Base-by-base conservation (phyloP, 2,113 vertebrate genomes). In the Gymnarchus niloticus region DNA sequence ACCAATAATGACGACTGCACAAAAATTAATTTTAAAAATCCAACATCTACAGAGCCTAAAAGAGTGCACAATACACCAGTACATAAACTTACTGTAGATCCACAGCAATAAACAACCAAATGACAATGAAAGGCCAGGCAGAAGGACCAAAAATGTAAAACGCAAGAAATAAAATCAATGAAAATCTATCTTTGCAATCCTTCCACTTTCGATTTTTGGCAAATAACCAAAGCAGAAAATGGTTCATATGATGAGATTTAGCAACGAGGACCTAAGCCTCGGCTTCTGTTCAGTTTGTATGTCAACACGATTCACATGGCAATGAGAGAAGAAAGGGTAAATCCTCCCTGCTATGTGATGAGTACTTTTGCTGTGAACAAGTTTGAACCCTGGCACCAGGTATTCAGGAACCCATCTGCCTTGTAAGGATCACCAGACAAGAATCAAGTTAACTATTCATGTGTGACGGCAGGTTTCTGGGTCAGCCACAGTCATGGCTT, bases 221-320 rank as follows among this genome's bases (percentile, higher is more conserved):
- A 80, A 46, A 59, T 77, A 37, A 85, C 77, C 56, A 80, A 85
- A 84, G 46, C 28, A 78, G 81, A 54, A 61, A 61, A 57, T 78
- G 0, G 51, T 56, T 84, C 84, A 84, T 86, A 83, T 73, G 88
- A 86, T 56, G 86, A 87, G 88, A 89, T 85, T 88, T 88, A 57
- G 87, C 76, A 91, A 92, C 85, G 89, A 88, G 49, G 90, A 84
- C 92, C 91, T 90, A 87, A 91, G 91, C 89, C 89, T 89, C 92
- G 92, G 91, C 89, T 88, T 91, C 88, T 90, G 92, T 89, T 91
- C 84, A 78, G 93, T 96, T 92, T 87, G 93, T 95, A 93, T 89
- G 93, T 95, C 92, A 96, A 94, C 95, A 89, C 95, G 95, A 91
- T 54, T 57, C 87, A 92, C 93, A 95, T 94, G 87, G 56, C 21